phyloP scores from a whole-genome alignment of 2,888 invertebrate species.

The Phortica magna region DNA sequence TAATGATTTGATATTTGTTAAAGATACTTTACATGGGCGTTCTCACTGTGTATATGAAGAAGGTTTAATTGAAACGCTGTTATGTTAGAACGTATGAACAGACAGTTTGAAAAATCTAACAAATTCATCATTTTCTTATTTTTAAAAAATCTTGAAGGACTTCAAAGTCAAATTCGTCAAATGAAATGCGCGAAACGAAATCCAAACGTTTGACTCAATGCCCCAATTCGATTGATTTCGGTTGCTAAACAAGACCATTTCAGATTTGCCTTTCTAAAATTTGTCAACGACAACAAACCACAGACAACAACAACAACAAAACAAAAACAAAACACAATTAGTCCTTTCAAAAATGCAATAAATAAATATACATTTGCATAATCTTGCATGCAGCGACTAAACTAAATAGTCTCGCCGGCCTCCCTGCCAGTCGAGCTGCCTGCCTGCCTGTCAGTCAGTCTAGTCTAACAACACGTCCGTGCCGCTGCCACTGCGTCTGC shows the following conservation, averaged over 20 bases:
- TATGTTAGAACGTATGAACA: too few species aligned
- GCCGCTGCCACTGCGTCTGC: not conserved
- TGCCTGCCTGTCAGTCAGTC: not conserved
- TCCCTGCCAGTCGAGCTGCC: not conserved
- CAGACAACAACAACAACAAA: not conserved
- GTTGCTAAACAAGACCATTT: not conserved
- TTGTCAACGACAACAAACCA: conserved; percentile 22
- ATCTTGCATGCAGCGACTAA: not conserved
- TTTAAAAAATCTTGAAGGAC: not conserved
- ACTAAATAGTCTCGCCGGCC: conserved; percentile 1
- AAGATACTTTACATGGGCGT: too few species aligned
- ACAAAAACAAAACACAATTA: conserved; percentile 26
- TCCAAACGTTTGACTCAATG: not conserved
- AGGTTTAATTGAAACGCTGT: too few species aligned
- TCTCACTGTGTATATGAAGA: too few species aligned
- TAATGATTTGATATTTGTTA: too few species aligned
- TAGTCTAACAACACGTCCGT: not conserved
- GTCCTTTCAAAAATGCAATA: conserved; percentile 27
- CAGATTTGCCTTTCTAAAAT: conserved; percentile 28
- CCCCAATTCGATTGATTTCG: not conserved
- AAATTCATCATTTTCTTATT: too few species aligned
- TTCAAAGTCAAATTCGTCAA: not conserved
- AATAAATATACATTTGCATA: conserved; percentile 33
- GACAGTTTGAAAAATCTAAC: too few species aligned
- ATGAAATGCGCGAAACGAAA: not conserved